Evolutionary conservation across 2,888 invertebrate species (phyloP), one percentile per base, ranked within the genome.

Genomic region (Stictocephala bisonia): DNA sequence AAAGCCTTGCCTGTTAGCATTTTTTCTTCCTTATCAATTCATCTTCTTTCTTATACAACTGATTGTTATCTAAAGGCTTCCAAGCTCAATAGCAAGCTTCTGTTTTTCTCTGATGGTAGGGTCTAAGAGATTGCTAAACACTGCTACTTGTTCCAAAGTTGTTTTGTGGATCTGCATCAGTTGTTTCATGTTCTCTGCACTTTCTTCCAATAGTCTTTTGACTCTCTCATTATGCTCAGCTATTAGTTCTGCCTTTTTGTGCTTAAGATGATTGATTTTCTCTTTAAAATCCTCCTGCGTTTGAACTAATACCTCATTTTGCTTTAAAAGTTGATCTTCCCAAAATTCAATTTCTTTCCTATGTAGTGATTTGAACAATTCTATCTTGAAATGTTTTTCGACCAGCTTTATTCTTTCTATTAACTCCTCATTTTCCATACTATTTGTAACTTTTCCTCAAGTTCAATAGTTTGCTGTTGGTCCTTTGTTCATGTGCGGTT

Each of bases 321-420:
- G 64, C 15, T n/a, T 26, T 1, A 27, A 9, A 26, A 64, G 27
- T 24, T 26, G 40, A 24, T 64, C 64, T 44, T 64, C 64, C 64
- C 64, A 64, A 7, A 44, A 64, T 15, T 64, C 64, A 2, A 64
- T 64, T 44, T 64, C 64, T 35, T 27, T 41, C 27, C 64, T 64
- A 13, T 64, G 44, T 4, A 64, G 26, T 13, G 64, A 64, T 44
- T 64, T 44, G 27, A 40, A n/a, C n/a, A n/a, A 64, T 22, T 64
- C 64, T 26, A 64, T 64, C 18, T 64, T 64, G 27, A 44, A 44
- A 44, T 64, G 44, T 44, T 64, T 64, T 64, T 64, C 64, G 44
- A 64, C 44, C 27, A 64, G 27, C 15, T 35, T 18, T 22, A 64
- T 64, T 11, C 44, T 41, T 3, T 27, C 24, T 26, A 40, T 41